These are phyloP conservation scores for Phengaris alcon DNA, from an alignment of 2,888 invertebrate species.

Conservation along the genomic window DNA sequence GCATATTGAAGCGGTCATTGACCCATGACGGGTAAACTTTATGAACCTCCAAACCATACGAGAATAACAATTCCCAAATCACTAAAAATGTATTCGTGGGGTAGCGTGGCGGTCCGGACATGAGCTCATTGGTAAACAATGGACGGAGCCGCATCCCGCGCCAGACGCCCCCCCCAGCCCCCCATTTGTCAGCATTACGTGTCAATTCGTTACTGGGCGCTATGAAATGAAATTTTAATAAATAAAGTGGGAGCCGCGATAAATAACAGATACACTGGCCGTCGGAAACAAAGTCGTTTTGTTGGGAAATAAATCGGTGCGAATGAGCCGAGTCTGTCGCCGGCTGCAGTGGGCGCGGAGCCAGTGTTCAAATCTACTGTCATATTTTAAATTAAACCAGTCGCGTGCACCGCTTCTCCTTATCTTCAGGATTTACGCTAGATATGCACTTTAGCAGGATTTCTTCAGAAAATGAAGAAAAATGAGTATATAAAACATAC, in stretches of 20 bases:
- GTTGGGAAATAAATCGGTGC: conserved; percentile 41
- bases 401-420: neutral
- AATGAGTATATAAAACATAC: neutral
- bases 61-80: conserved; percentile 9
- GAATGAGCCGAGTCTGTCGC: conserved; percentile 42
- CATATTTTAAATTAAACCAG: conserved; percentile 7
- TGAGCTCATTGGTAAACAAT: conserved; percentile 15
- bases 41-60: neutral
- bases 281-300: conserved; percentile 38
- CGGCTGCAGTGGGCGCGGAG: conserved; percentile 40
- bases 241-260: conserved; percentile 34
- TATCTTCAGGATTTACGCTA: neutral
- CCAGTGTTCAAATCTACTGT: conserved; percentile 33
- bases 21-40: neutral
- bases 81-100: conserved; percentile 4
- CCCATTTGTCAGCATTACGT: conserved; percentile 17
- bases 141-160: neutral
- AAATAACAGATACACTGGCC: conserved; percentile 39
- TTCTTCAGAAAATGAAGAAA: neutral
- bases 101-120: neutral
- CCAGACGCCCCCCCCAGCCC: neutral
- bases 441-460: neutral
- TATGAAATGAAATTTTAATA: conserved; percentile 29
- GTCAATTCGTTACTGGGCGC: neutral
- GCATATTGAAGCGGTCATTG: neutral